Evolutionary conservation across 2,888 invertebrate genomes (phyloP).

Genomic region (Cinara cedri): DNA sequence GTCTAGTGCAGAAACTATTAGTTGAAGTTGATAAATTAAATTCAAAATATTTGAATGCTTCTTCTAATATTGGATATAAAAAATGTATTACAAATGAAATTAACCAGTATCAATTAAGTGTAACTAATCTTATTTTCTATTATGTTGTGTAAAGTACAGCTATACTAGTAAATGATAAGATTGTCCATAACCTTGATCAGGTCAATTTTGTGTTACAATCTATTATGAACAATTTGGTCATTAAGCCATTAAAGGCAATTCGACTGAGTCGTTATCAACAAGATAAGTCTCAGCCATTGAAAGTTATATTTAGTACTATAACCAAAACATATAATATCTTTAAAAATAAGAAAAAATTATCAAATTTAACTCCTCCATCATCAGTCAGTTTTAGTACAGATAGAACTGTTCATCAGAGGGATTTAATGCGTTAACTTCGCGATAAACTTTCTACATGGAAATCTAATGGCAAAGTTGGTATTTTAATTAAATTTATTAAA

Average conservation of each 20-base stretch:
- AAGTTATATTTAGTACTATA: not conserved
- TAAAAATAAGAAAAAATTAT: not conserved
- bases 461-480: not conserved
- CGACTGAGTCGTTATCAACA: not conserved
- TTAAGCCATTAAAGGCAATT: too few species aligned
- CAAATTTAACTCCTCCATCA: not conserved
- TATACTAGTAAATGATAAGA: too few species aligned
- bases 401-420: slow-evolving; percentile 8
- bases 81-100: too few species aligned
- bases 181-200: too few species aligned
- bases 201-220: not conserved
- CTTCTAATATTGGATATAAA: too few species aligned
- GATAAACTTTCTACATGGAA: not conserved
- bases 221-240: not conserved
- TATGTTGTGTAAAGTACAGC: not conserved
- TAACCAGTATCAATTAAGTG: not conserved
- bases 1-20: too few species aligned
- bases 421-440: not conserved
- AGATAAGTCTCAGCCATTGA: not conserved
- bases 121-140: not conserved
- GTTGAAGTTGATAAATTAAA: too few species aligned
- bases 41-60: too few species aligned
- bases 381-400: not conserved
- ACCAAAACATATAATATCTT: not conserved
- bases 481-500: too few species aligned